Evolutionary conservation across 2,113 vertebrate genomes (phyloP).

Genomic region (Semnornis frantzii): DNA sequence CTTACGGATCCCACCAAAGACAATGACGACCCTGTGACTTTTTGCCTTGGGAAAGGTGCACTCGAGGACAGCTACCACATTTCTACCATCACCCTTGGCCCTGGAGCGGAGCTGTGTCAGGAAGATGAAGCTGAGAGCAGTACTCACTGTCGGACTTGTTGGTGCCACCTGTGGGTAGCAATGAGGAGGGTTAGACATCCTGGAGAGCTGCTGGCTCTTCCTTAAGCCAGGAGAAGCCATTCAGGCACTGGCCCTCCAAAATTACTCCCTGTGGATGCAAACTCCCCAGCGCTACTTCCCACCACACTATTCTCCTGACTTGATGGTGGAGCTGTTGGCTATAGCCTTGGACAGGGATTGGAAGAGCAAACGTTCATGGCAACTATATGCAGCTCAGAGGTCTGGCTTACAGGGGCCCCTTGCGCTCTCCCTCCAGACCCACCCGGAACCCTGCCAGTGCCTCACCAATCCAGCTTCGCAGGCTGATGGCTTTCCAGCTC

Average conservation of each 20-base stretch:
- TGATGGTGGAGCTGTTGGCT: not conserved
- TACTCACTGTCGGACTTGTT: slow-evolving; percentile 31
- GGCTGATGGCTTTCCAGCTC: slow-evolving; percentile 13
- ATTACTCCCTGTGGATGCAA: not conserved
- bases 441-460: fast-evolving
- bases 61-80: fast-evolving
- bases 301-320: not conserved
- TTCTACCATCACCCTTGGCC: not conserved
- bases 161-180: not conserved
- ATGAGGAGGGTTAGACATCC: not conserved
- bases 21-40: not conserved
- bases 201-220: not conserved
- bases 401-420: fast-evolving
- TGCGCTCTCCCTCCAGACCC: fast-evolving
- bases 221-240: not conserved
- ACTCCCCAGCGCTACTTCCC: not conserved
- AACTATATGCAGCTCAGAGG: not conserved
- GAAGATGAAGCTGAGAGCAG: fast-evolving
- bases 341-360: not conserved
- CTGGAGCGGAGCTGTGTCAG: not conserved
- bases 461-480: slow-evolving; percentile 54
- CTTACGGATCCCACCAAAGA: not conserved
- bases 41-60: not conserved
- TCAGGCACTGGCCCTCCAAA: not conserved
- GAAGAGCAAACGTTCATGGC: not conserved